A percentile compares a stretch with the other conserved stretches of the same genome.
These are phyloP conservation scores for Linnaemya vulpina DNA, from an alignment of 2,888 invertebrate genomes.

Conservation along the genomic window DNA sequence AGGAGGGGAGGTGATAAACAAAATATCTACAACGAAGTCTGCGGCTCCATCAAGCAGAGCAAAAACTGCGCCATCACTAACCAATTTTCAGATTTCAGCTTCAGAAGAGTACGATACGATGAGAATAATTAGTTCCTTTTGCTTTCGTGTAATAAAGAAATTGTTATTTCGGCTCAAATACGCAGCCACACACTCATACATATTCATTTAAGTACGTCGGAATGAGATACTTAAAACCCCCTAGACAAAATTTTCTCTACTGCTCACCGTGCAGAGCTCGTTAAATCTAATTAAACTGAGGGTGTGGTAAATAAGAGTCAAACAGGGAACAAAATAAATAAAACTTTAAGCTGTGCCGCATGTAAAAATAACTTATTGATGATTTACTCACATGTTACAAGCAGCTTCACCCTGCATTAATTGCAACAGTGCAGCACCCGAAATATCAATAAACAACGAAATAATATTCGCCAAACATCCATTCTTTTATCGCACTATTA, in stretches of 20 bases:
- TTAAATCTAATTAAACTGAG: slow-evolving; percentile 33
- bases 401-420: background rate
- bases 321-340: background rate
- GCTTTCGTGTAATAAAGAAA: background rate
- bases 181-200: background rate
- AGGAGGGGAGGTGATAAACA: background rate
- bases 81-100: background rate
- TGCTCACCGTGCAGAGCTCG: background rate
- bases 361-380: background rate
- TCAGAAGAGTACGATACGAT: background rate
- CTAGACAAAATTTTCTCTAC: too few species aligned
- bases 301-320: slow-evolving; percentile 1
- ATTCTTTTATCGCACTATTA: background rate
- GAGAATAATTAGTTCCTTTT: background rate
- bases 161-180: background rate
- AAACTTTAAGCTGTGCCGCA: background rate
- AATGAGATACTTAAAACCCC: too few species aligned
- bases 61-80: background rate
- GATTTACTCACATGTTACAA: too few species aligned
- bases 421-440: background rate
- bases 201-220: too few species aligned
- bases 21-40: background rate
- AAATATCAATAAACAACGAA: slow-evolving; percentile 11
- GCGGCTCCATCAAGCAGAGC: background rate
- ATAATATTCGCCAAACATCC: background rate